Conservation (phyloP, 2,888 invertebrate genomes). For the Endotricha flammealis region DNA sequence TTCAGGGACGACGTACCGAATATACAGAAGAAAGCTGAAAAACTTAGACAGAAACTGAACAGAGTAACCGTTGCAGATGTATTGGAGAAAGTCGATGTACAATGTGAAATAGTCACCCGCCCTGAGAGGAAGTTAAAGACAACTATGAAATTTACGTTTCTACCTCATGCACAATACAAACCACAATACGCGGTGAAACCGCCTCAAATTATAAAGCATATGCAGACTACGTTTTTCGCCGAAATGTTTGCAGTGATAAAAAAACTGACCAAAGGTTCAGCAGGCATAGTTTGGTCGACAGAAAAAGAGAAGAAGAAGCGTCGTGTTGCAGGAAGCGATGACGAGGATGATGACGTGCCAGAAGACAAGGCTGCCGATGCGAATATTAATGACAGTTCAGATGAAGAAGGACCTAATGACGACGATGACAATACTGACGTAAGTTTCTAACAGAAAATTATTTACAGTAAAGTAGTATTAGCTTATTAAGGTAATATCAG, state of each 20-base stretch:
- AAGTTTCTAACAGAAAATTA: no score
- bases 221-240: conserved; percentile 85
- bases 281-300: conserved; percentile 69
- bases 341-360: conserved; percentile 56
- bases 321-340: conserved; percentile 32
- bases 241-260: conserved; percentile 81
- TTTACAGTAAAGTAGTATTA: no score
- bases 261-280: conserved; percentile 75
- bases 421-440: conserved; percentile 74
- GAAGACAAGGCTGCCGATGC: conserved; percentile 32
- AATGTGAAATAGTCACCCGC: conserved; percentile 73
- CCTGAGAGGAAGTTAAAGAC: conserved; percentile 81
- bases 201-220: conserved; percentile 82
- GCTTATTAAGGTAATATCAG: no score
- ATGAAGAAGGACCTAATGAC: conserved; percentile 81
- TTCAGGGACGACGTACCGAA: conserved; percentile 75
- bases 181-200: conserved; percentile 85
- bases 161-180: conserved; percentile 86
- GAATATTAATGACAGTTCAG: conserved; percentile 77
- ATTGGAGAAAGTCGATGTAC: conserved; percentile 83
- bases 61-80: conserved; percentile 89
- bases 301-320: conserved; percentile 59
- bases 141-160: conserved; percentile 83
- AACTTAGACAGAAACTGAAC: conserved; percentile 84
- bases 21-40: conserved; percentile 80